These are phyloP conservation scores for Helogale parvula DNA, from an alignment of 2,113 vertebrate species.

Conservation along the genomic window DNA sequence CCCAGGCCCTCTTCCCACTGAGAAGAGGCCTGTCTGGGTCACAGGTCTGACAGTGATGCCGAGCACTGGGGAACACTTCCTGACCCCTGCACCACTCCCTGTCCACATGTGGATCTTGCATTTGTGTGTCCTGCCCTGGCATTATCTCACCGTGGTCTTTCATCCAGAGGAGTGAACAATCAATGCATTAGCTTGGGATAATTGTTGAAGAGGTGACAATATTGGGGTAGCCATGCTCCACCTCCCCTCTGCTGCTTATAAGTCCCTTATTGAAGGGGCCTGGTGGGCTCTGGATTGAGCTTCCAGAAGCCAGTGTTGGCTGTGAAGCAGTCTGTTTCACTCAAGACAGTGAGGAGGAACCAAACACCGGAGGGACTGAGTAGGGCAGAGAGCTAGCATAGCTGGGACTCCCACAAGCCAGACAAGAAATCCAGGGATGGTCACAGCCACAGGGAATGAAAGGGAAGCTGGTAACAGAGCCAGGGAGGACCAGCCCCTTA, in stretches of 20 bases:
- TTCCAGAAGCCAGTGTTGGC: neutral
- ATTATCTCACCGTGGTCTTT: neutral
- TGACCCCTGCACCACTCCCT: neutral
- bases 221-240: neutral
- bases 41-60: neutral
- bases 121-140: neutral
- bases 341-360: neutral
- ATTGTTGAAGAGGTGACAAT: neutral
- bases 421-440: neutral
- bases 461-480: neutral
- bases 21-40: too few relatives aligned
- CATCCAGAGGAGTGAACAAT: neutral
- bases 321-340: neutral
- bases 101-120: neutral
- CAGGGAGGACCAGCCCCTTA: accelerated
- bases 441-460: too few relatives aligned
- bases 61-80: neutral
- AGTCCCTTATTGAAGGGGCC: neutral
- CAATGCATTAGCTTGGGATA: neutral
- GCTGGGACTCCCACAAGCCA: neutral
- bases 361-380: neutral
- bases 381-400: neutral
- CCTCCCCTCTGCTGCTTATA: neutral
- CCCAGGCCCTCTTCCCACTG: neutral
- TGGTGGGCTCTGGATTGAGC: accelerated